A percentile compares a stretch with the other conserved stretches of the same genome.
phyloP scores from a whole-genome alignment of 2,797 vertebrate genomes.

The Gambelia wislizenii region DNA sequence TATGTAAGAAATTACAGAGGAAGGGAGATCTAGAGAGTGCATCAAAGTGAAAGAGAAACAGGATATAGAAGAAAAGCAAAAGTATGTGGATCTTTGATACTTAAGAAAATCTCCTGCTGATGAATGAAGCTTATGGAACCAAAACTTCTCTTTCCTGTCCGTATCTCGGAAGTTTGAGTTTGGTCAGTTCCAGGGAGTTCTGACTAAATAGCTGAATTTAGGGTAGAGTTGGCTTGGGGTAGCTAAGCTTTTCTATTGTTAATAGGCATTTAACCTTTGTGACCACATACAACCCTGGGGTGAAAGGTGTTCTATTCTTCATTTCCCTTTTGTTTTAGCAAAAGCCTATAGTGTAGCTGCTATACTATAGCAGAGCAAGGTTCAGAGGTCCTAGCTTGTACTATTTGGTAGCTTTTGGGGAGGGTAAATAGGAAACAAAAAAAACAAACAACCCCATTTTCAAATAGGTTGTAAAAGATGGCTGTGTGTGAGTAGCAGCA shows the following conservation, averaged over 20 bases:
- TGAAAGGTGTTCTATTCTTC: slow-evolving; percentile 63
- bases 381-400: slow-evolving; percentile 20
- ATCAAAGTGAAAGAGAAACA: neutral
- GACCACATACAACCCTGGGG: slow-evolving; percentile 51
- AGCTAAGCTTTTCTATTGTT: neutral
- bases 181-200: neutral
- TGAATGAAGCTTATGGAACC: neutral
- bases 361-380: neutral
- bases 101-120: neutral
- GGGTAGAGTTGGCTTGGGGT: too few species aligned
- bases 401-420: neutral
- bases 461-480: neutral
- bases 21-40: neutral
- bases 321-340: slow-evolving; percentile 50
- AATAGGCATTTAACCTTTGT: slow-evolving; percentile 36
- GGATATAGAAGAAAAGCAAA: neutral
- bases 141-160: neutral
- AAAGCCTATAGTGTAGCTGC: slow-evolving; percentile 7
- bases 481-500: neutral
- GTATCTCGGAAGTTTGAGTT: neutral
- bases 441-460: slow-evolving; percentile 24
- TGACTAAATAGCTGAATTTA: neutral
- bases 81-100: neutral
- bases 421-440: slow-evolving; percentile 36
- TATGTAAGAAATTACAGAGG: neutral